A percentile compares a stretch with the other conserved stretches of the same genome.
Conservation (phyloP, 2,797 vertebrate species). For the Cyprinella venusta region DNA sequence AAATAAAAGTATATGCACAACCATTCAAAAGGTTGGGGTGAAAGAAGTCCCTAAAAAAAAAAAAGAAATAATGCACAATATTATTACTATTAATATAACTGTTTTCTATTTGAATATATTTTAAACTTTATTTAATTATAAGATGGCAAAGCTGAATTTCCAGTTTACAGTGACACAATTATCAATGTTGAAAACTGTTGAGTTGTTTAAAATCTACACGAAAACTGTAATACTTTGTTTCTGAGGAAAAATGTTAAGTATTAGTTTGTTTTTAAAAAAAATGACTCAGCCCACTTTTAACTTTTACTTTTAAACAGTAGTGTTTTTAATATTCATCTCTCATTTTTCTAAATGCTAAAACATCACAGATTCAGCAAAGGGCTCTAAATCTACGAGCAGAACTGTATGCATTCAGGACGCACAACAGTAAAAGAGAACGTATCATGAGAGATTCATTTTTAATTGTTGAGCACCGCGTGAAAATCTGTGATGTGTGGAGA, state of each 20-base stretch:
- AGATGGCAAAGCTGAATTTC: neutral
- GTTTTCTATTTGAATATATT: neutral
- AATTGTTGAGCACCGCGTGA: constrained; percentile 38
- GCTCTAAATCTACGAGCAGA: neutral
- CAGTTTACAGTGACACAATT: neutral
- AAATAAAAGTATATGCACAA: too few species aligned
- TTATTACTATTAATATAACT: neutral
- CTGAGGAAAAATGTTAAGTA: neutral
- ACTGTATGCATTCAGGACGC: constrained; percentile 10
- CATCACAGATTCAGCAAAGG: neutral
- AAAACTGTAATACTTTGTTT: neutral
- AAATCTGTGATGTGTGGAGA: constrained; percentile 32
- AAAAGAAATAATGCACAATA: neutral
- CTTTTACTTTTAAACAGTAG: neutral
- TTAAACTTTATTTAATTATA: neutral
- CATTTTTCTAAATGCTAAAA: neutral
- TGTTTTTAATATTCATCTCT: neutral
- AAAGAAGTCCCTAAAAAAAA: neutral
- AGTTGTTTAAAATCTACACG: neutral
- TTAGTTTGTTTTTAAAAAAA: neutral
- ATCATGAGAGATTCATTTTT: constrained; percentile 34
- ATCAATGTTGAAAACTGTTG: neutral
- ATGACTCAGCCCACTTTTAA: neutral
- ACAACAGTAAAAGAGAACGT: neutral
- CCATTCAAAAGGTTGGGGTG: neutral